phyloP scores from a whole-genome alignment of 1,140 invertebrate genomes.

The Paralvinella palmiformis region DNA sequence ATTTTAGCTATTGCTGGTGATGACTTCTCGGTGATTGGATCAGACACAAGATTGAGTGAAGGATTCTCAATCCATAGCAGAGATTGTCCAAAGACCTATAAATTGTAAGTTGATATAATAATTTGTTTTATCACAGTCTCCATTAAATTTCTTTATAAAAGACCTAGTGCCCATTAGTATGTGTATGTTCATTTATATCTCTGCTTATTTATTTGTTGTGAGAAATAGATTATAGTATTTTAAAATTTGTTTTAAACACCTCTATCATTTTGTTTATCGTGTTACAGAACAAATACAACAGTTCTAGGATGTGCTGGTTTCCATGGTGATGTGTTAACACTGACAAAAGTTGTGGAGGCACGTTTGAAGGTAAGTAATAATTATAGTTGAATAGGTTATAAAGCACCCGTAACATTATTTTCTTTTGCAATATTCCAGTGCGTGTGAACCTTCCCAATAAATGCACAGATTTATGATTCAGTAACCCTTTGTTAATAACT shows the following conservation, averaged over 20 bases:
- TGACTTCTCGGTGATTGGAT: slow-evolving; percentile 78
- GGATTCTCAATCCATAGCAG: slow-evolving; percentile 86
- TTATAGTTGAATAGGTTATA: neutral
- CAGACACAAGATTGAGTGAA: slow-evolving; percentile 87
- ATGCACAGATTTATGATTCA: too few relatives aligned
- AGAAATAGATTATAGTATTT: neutral
- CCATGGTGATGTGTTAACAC: slow-evolving; percentile 94
- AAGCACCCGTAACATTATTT: neutral
- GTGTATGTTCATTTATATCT: neutral
- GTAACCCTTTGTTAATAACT: too few relatives aligned
- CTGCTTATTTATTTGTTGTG: neutral
- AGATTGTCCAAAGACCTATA: slow-evolving; percentile 62
- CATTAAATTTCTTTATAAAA: too few relatives aligned
- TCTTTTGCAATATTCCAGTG: neutral
- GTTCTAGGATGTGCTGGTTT: slow-evolving; percentile 87
- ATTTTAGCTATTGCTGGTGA: slow-evolving; percentile 80
- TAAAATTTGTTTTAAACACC: slow-evolving; percentile 2
- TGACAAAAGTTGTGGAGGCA: slow-evolving; percentile 77
- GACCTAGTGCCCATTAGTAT: neutral
- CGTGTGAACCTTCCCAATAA: too few relatives aligned
- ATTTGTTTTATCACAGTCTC: too few relatives aligned
- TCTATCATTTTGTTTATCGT: slow-evolving; percentile 18
- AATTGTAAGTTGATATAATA: slow-evolving; percentile 52
- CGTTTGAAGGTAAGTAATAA: slow-evolving; percentile 65
- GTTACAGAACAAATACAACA: slow-evolving; percentile 64